These are phyloP conservation scores for Fistularia tabacaria DNA, from an alignment of 2,797 vertebrate genomes.

Conservation along the genomic window DNA sequence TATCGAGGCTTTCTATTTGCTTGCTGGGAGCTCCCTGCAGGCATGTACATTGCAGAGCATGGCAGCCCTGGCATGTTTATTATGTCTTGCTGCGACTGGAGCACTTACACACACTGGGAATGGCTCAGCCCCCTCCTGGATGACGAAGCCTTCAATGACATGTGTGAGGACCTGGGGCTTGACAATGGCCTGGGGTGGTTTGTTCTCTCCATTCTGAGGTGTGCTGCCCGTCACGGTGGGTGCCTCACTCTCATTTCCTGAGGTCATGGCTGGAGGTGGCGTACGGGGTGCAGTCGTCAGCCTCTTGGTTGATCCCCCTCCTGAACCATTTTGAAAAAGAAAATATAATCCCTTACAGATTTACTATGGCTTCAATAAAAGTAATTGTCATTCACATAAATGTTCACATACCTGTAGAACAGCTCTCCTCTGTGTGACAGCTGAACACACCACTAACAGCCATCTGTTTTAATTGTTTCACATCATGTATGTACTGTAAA, in stretches of 20 bases:
- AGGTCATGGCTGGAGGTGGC: conserved; percentile 82
- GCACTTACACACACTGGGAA: conserved; percentile 86
- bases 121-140: conserved; percentile 96
- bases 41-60: conserved; percentile 30
- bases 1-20: conserved; percentile 33
- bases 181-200: conserved; percentile 94
- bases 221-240: conserved; percentile 81
- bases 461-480: no score
- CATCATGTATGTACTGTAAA: no score
- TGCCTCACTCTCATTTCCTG: conserved; percentile 85
- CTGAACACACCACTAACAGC: no score
- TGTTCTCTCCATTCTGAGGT: conserved; percentile 91
- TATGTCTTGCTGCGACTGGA: conserved; percentile 18
- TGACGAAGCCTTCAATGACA: conserved; percentile 98
- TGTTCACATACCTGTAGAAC: no score
- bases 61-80: conserved; percentile 35
- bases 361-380: no score
- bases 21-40: conserved; percentile 54
- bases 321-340: conserved; percentile 30
- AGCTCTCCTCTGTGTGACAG: no score
- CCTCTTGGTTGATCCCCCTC: conserved; percentile 73
- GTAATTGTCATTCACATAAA: no score
- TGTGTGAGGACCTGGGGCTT: conserved; percentile 97
- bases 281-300: conserved; percentile 68
- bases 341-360: no score